Conservation (phyloP, 2,113 vertebrate species). For the Athene cunicularia region DNA sequence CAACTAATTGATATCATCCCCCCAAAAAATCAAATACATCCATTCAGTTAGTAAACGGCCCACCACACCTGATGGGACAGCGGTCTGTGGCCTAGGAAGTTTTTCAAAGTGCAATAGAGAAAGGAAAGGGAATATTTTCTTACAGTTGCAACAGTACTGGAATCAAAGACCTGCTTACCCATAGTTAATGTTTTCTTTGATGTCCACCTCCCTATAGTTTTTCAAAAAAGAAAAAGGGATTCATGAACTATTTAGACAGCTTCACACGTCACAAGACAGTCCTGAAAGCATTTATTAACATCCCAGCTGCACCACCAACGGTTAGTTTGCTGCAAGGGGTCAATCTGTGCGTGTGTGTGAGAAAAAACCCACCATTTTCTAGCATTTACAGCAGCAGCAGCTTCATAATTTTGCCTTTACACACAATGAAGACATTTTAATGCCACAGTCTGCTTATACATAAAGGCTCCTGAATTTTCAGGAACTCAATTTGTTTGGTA, state of each 20-base stretch:
- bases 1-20: not conserved
- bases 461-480: not conserved
- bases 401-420: not conserved
- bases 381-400: not conserved
- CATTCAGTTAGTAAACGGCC: not conserved
- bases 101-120: not conserved
- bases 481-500: not conserved
- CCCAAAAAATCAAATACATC: not conserved
- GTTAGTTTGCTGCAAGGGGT: not conserved
- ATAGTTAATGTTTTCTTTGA: conserved; percentile 86
- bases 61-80: not conserved
- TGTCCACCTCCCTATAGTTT: conserved; percentile 82
- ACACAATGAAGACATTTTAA: not conserved
- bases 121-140: conserved; percentile 1
- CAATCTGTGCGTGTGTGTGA: not conserved
- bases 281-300: conserved; percentile 42
- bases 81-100: conserved; percentile 47
- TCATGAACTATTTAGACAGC: conserved; percentile 55
- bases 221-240: conserved; percentile 69
- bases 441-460: not conserved
- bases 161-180: conserved; percentile 78
- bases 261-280: conserved; percentile 40
- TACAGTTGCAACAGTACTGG: conserved; percentile 36
- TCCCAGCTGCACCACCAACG: not conserved
- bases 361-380: not conserved